Conservation (phyloP, 2,113 vertebrate species). For the Herpetotheres cachinnans region DNA sequence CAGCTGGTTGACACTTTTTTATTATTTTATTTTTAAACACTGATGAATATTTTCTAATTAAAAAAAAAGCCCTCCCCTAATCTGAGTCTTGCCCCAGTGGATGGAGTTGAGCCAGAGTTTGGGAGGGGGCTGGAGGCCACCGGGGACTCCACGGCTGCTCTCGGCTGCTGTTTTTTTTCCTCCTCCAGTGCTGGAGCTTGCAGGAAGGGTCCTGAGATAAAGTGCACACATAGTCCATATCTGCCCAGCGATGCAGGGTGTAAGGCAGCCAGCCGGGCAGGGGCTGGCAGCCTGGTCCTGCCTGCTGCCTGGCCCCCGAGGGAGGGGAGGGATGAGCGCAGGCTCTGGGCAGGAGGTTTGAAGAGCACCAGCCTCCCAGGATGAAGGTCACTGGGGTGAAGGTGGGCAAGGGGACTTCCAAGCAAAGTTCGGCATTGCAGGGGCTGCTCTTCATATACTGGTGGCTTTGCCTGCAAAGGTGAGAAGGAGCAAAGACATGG, state of each 20-base stretch:
- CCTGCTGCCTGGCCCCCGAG: background rate
- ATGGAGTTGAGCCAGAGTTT: constrained; percentile 22
- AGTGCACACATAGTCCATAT: background rate
- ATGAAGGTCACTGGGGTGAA: background rate
- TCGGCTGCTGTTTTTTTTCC: background rate
- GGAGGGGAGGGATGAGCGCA: background rate
- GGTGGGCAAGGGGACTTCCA: background rate
- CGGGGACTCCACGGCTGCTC: background rate
- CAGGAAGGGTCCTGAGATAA: background rate
- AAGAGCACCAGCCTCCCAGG: background rate
- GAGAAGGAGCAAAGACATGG: background rate
- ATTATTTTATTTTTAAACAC: constrained; percentile 32
- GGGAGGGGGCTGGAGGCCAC: background rate
- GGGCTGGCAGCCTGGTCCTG: background rate
- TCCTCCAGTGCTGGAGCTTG: background rate
- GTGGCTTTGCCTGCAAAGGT: background rate
- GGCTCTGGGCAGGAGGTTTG: background rate
- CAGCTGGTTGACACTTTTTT: constrained; percentile 59
- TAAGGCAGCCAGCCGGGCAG: background rate
- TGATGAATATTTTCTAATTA: constrained; percentile 62
- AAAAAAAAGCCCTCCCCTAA: constrained; percentile 10
- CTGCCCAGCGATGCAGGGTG: background rate
- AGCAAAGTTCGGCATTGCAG: background rate
- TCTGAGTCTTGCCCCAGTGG: background rate
- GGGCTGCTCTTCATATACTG: background rate